Evolutionary conservation across 2,888 invertebrate genomes (phyloP).

Genomic region (Drosophila diplacantha): DNA sequence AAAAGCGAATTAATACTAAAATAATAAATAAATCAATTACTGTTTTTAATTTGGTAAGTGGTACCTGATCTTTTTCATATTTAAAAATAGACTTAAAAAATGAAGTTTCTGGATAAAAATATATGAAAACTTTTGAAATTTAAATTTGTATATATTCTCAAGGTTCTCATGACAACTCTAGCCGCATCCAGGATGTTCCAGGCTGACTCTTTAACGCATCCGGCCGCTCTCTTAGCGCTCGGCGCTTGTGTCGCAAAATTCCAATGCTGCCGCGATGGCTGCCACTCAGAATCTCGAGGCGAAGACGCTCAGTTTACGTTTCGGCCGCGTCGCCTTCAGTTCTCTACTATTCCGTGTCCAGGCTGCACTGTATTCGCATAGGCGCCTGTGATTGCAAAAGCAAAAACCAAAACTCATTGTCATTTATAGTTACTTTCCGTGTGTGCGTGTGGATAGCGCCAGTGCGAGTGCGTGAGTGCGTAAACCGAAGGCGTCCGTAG

Average conservation of each 20-base stretch:
- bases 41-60: neutral
- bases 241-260: constrained; percentile 56
- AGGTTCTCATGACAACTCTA: constrained; percentile 20
- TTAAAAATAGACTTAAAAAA: neutral
- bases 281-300: constrained; percentile 41
- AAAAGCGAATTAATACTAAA: neutral
- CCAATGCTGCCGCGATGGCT: constrained; percentile 49
- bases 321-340: constrained; percentile 64
- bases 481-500: constrained; percentile 31
- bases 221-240: constrained; percentile 25
- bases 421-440: constrained; percentile 27
- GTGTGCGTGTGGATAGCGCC: constrained; percentile 32
- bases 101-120: no score
- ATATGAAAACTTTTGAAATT: neutral
- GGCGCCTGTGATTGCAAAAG: constrained; percentile 50
- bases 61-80: neutral
- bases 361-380: constrained; percentile 51
- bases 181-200: constrained; percentile 14
- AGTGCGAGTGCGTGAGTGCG: constrained; percentile 32
- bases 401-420: constrained; percentile 40
- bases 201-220: constrained; percentile 23
- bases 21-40: neutral
- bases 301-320: constrained; percentile 60
- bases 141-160: neutral
- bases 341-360: constrained; percentile 43